Evolutionary conservation across 2,888 invertebrate species (phyloP).

Genomic region (Luffia ferchaultella): DNA sequence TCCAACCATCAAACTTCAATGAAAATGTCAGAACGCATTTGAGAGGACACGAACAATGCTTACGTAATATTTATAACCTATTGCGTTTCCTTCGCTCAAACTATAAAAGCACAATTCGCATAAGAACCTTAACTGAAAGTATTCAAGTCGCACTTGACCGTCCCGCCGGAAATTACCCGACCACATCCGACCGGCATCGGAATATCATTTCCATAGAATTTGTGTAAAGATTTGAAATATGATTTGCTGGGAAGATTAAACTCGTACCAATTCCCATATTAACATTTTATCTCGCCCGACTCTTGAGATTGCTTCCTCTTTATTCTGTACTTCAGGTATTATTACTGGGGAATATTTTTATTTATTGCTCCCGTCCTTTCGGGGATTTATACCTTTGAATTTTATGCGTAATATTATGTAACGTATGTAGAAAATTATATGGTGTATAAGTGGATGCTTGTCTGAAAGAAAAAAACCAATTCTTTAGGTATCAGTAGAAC

Average conservation of each 20-base stretch:
- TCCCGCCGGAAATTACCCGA: not conserved
- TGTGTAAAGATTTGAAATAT: slow-evolving; percentile 35
- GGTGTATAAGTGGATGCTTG: no score
- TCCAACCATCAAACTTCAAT: no score
- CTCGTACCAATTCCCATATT: slow-evolving; percentile 9
- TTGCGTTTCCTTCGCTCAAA: no score
- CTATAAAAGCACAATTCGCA: no score
- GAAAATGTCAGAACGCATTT: no score
- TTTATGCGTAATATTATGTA: not conserved
- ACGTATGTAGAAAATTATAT: no score
- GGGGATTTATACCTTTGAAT: not conserved
- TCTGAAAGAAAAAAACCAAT: no score
- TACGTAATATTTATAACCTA: no score
- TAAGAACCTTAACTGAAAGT: no score
- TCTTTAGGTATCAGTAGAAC: no score
- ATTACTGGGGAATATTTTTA: not conserved
- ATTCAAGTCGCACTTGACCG: not conserved
- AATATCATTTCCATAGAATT: slow-evolving; percentile 49
- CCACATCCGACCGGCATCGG: slow-evolving; percentile 21
- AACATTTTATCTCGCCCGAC: not conserved
- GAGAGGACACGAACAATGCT: no score
- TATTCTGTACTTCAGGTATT: not conserved
- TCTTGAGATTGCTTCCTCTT: not conserved
- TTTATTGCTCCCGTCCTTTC: not conserved
- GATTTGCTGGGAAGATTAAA: slow-evolving; percentile 53